Base-by-base conservation (phyloP, 2,113 vertebrate genomes). In the Fulmarus glacialis region DNA sequence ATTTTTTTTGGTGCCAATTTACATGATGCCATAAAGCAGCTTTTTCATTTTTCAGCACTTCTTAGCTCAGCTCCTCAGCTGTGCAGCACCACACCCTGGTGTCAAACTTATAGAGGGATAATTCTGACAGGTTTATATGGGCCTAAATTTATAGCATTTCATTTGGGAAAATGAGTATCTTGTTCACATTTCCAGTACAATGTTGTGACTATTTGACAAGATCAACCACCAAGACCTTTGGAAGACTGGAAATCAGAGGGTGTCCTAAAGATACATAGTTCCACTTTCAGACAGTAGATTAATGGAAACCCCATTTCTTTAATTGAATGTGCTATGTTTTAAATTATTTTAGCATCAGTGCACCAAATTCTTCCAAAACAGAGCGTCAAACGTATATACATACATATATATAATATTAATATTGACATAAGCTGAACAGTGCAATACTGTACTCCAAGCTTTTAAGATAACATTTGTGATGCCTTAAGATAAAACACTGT, bases 21-120 rank as follows among this genome's bases (percentile, higher is more conserved):
- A 95, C 67, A 27, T 95, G 95, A 97, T 97, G 94, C 96, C 90
- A 93, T 98, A 97, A 98, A 97, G 77, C 82, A 97, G 85, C 1
- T 96, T 97, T 97, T 97, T 90, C 47, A 82, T 97, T 98, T 98
- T 98, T 98, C 96, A 98, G 47, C 93, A 91, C 72, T 97, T 97
- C 94, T 87, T 98, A 98, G 95, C 92, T 98, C 97, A 97, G 95
- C 92, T 98, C 68, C 86, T 98, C 97, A 98, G 96, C 97, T 98
- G 95, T 85, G 93, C 20, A 92, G 90, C 92, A 97, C 97, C 98
- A 98, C 95, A 43, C 96, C 97, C 97, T 97, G 90, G 89, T 89
- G 89, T 97, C 96, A 98, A 97, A 92, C 80, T 83, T 96, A 38
- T 2, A 95, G 93, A 97, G 79, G 66, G 81, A 88, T 92, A 95